These are phyloP conservation scores for Sardinella longiceps DNA, from an alignment of 2,797 vertebrate species.

Conservation along the genomic window DNA sequence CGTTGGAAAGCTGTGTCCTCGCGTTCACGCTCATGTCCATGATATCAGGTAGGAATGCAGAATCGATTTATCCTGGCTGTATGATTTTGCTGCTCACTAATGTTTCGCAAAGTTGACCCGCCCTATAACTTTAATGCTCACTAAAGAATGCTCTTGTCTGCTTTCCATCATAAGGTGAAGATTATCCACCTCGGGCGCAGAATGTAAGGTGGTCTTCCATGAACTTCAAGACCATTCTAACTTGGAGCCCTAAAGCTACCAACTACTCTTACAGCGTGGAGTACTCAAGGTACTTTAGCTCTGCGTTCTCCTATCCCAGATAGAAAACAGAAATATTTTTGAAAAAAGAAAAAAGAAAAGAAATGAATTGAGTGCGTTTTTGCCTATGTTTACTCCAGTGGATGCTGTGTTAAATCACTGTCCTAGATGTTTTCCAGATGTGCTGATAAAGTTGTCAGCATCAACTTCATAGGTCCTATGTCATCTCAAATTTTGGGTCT, in stretches of 20 bases:
- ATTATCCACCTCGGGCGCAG: slow-evolving; percentile 46
- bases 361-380: background rate
- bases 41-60: slow-evolving; percentile 5
- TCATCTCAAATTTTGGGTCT: background rate
- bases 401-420: background rate
- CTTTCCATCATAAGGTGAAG: slow-evolving; percentile 29
- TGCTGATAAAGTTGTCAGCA: background rate
- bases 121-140: background rate
- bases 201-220: slow-evolving; percentile 80
- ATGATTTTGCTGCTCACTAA: background rate
- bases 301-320: background rate
- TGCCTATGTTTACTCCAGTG: too few species aligned
- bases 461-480: background rate
- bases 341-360: too few species aligned
- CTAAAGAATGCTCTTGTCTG: background rate
- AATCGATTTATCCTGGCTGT: background rate
- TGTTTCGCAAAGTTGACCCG: background rate
- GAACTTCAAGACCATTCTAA: slow-evolving; percentile 89
- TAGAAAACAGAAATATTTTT: background rate
- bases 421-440: background rate
- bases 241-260: slow-evolving; percentile 75
- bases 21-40: slow-evolving; percentile 8
- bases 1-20: background rate
- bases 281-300: slow-evolving; percentile 75
- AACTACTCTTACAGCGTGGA: slow-evolving; percentile 75